phyloP scores from a whole-genome alignment of 2,888 invertebrate species.

The Halocaridina rubra region DNA sequence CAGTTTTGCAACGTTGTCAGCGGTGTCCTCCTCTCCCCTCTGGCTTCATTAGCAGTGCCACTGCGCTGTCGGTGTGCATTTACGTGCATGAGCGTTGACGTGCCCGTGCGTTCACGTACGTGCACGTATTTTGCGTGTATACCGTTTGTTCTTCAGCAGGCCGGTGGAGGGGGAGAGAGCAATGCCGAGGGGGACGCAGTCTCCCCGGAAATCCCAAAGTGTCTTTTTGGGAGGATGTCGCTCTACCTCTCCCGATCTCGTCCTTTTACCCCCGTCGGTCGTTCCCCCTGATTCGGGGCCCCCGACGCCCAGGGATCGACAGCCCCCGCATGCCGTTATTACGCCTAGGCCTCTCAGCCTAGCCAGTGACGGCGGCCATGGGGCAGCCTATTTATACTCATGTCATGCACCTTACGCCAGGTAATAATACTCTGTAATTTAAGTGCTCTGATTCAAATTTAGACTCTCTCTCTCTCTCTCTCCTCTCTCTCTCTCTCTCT shows the following conservation, averaged over 20 bases:
- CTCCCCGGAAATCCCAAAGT: constrained; percentile 33
- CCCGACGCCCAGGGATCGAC: constrained; percentile 37
- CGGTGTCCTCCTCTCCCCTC: not conserved
- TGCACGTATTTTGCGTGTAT: not conserved
- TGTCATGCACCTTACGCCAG: constrained; percentile 47
- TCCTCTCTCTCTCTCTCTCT: not conserved
- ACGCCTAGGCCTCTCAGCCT: constrained; percentile 29
- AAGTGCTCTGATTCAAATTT: too few species aligned
- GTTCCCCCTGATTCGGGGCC: not conserved
- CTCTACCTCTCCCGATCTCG: constrained; percentile 31
- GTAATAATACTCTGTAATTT: too few species aligned
- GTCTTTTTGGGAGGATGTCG: constrained; percentile 19
- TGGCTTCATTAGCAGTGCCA: not conserved
- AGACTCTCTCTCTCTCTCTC: too few species aligned
- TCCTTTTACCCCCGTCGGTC: not conserved
- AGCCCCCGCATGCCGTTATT: constrained; percentile 8
- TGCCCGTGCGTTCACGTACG: not conserved
- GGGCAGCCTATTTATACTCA: constrained; percentile 51
- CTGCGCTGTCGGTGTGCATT: not conserved
- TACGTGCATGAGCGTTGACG: not conserved
- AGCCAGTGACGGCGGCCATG: constrained; percentile 25
- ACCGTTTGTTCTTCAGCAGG: not conserved
- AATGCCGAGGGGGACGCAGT: constrained; percentile 31
- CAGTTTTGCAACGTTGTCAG: not conserved
- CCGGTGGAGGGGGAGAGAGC: not conserved